Conservation (phyloP, 2,888 invertebrate species). For the Linnaemya tessellans region DNA sequence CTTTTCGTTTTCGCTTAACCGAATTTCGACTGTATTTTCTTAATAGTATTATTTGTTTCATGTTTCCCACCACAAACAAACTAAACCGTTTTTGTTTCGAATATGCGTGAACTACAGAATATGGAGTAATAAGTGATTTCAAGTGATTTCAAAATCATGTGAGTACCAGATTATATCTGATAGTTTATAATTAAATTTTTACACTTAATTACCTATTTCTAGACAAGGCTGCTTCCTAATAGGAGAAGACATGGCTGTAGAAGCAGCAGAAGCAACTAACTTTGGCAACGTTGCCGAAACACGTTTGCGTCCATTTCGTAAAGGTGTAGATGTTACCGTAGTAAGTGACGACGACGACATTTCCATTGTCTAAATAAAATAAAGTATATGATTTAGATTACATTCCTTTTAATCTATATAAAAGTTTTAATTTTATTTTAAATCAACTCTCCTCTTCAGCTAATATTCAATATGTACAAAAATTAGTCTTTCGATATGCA, state of each 20-base stretch:
- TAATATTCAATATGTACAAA: conserved; percentile 11
- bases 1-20: too few relatives aligned
- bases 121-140: too few relatives aligned
- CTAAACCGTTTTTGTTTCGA: too few relatives aligned
- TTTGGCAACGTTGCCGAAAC: conserved; percentile 74
- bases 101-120: too few relatives aligned
- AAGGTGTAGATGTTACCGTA: conserved; percentile 74
- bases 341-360: conserved; percentile 22
- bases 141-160: too few relatives aligned
- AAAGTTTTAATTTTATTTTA: background rate
- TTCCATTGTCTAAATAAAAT: conserved; percentile 64
- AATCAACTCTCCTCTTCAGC: background rate
- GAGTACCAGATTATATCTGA: background rate
- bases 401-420: background rate
- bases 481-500: background rate
- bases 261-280: conserved; percentile 41
- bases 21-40: too few relatives aligned
- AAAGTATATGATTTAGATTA: conserved; percentile 31
- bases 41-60: too few relatives aligned
- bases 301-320: conserved; percentile 79
- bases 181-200: conserved; percentile 1
- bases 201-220: conserved; percentile 62
- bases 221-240: conserved; percentile 77
- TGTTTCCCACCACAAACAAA: too few relatives aligned
- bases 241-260: conserved; percentile 73